These are phyloP conservation scores for Sebastiscus albofasciatus DNA, from an alignment of 2,797 vertebrate species.

Conservation along the genomic window DNA sequence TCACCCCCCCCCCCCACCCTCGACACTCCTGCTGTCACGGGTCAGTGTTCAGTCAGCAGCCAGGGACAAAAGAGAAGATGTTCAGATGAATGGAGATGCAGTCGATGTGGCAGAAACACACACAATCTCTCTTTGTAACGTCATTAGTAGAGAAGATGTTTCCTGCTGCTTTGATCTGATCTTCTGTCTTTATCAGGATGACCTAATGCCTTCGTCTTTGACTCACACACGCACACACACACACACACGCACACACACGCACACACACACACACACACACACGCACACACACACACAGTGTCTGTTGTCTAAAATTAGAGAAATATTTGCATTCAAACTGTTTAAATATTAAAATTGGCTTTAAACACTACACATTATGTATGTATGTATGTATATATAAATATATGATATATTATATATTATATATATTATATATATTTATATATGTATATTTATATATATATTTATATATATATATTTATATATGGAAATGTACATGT, in stretches of 20 bases:
- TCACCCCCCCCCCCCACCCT: not conserved
- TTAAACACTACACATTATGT: too few relatives aligned
- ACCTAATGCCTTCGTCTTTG: conserved; percentile 8
- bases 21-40: conserved; percentile 49
- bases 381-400: too few relatives aligned
- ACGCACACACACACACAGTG: too few relatives aligned
- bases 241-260: conserved; percentile 16
- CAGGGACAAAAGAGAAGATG: conserved; percentile 57
- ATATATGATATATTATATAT: too few relatives aligned
- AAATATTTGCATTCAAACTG: too few relatives aligned
- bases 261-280: not conserved
- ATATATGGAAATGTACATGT: too few relatives aligned
- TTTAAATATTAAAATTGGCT: too few relatives aligned
- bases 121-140: conserved; percentile 50
- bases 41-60: conserved; percentile 59
- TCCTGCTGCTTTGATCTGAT: conserved; percentile 66
- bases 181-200: conserved; percentile 58
- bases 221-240: conserved; percentile 9
- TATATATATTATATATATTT: too few relatives aligned
- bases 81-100: conserved; percentile 47
- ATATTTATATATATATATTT: too few relatives aligned
- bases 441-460: too few relatives aligned
- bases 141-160: conserved; percentile 67
- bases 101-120: conserved; percentile 32
- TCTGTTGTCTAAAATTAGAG: too few relatives aligned